Conservation (phyloP, 2,797 vertebrate species). For the Brachymystax lenok region DNA sequence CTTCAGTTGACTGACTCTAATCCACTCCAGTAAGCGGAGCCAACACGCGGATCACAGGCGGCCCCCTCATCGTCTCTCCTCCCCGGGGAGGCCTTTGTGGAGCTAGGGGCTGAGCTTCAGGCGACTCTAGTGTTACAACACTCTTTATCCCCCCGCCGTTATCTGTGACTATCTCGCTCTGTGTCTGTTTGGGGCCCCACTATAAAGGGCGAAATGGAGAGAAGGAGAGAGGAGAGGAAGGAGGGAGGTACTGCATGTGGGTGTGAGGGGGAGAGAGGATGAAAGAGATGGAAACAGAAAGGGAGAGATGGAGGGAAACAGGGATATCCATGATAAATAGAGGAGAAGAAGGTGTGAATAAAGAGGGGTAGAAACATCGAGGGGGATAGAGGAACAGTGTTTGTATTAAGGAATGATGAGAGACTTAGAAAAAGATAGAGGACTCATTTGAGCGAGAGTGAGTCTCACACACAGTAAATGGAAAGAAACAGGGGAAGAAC, state of each 20-base stretch:
- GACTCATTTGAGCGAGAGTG: not conserved
- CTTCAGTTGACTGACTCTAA: constrained; percentile 15
- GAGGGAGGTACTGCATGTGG: not conserved
- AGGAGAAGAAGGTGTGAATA: not conserved
- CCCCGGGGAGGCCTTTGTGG: constrained; percentile 7
- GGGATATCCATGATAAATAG: not conserved
- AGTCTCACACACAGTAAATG: not conserved
- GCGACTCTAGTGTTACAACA: not conserved
- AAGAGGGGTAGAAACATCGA: not conserved
- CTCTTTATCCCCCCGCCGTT: not conserved
- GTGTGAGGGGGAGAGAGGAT: not conserved
- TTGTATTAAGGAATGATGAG: not conserved
- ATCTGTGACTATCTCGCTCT: constrained; percentile 12
- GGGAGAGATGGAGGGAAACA: not conserved
- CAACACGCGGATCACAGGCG: not conserved
- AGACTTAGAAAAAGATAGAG: not conserved
- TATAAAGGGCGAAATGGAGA: not conserved
- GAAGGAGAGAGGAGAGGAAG: not conserved
- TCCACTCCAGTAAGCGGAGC: constrained; percentile 8
- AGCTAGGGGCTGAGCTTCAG: constrained; percentile 2
- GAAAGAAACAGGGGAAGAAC: not conserved
- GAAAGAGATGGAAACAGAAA: not conserved
- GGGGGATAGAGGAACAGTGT: constrained; percentile 5
- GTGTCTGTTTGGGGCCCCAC: not conserved
- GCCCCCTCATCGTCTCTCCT: not conserved